These are phyloP conservation scores for Lepidotrigona ventralis DNA, from an alignment of 1,140 invertebrate species.

Conservation along the genomic window DNA sequence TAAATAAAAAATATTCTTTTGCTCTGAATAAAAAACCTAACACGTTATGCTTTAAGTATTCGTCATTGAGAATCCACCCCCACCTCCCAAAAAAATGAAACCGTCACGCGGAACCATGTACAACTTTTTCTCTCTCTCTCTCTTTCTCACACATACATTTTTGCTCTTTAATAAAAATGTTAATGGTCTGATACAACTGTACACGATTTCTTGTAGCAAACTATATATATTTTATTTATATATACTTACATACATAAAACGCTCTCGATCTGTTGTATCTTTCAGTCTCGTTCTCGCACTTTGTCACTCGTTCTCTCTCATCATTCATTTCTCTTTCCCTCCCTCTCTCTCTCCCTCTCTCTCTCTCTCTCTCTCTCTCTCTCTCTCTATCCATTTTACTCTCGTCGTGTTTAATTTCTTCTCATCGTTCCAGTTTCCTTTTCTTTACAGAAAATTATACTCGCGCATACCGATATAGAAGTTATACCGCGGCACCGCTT, in stretches of 20 bases:
- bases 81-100: conserved; percentile 6
- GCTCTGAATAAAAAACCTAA: conserved; percentile 71
- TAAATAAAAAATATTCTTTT: conserved; percentile 75
- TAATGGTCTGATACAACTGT: conserved; percentile 30
- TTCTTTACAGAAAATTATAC: not conserved
- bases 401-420: not conserved
- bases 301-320: not conserved
- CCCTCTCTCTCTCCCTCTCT: not conserved
- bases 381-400: not conserved
- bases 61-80: conserved; percentile 19
- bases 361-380: not conserved
- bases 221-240: conserved; percentile 31
- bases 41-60: conserved; percentile 56
- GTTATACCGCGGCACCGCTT: conserved; percentile 27
- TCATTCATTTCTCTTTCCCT: not conserved
- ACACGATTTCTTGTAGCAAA: conserved; percentile 41
- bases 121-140: conserved; percentile 17
- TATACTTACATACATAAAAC: conserved; percentile 43
- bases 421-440: not conserved
- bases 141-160: conserved; percentile 1
- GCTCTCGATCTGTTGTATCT: conserved; percentile 10
- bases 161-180: conserved; percentile 7
- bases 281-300: conserved; percentile 25
- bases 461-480: not conserved
- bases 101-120: not conserved